Evolutionary conservation across 2,888 invertebrate species (phyloP), one percentile per base, ranked within the genome.

Genomic region (Parochlus steinenii): DNA sequence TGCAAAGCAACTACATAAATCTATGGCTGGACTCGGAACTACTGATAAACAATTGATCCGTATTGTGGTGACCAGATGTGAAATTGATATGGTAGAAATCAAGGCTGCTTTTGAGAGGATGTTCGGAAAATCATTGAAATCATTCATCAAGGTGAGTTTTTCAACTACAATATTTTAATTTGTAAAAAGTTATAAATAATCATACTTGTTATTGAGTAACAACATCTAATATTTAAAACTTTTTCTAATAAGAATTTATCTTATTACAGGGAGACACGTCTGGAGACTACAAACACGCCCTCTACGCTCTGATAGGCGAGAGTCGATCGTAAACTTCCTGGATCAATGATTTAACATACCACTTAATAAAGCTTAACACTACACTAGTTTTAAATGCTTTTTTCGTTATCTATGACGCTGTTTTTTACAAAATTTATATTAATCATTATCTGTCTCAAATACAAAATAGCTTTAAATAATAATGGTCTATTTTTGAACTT

Each of bases 11-110:
- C 64, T 92, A 34, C 75, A 87, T 58, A 76, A 81, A 51, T 75
- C 82, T 35, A 86, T 92, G 85, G 80, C 79, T 52, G 90, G 92
- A 4, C 56, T 81, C 43, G 92, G 92, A 40, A 92, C 90, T 4
- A 79, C 85, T 50, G 90, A 92, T 54, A 66, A 71, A 31, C 77
- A 81, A 46, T 64, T 92, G 44, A 87, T 90, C 46, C 74, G 90
- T 48, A 63, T 90, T 38, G 68, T 89, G 47, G 78, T 85, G 31
- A 81, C 85, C 2, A 71, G 87, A 46, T 71, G 71, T 49, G 82
- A 87, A 67, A 65, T 85, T 38, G 90, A 90, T 55, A 70, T 90
- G 66, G 75, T 68, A 1, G 83, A 86, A 47, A 83, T 90, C 48
- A 81, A 83, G 45, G 65, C 69, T 41, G 78, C 77, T 47, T 92